phyloP scores from a whole-genome alignment of 2,888 invertebrate genomes.

The Euspilapteryx auroguttella region DNA sequence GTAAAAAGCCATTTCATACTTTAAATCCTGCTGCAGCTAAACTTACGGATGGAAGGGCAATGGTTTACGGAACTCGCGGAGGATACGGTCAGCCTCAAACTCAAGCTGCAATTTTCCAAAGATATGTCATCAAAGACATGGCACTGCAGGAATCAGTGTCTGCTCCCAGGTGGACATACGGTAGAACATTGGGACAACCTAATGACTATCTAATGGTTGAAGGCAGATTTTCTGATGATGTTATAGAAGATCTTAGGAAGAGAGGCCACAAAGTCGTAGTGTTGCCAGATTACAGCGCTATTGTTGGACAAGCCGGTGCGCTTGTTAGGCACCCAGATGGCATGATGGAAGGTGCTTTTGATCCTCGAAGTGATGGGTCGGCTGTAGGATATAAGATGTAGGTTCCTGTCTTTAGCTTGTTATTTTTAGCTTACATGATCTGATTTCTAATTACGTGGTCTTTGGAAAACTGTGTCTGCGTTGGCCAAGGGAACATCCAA shows the following conservation, averaged over 20 bases:
- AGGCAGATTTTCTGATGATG: slow-evolving; percentile 25
- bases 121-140: slow-evolving; percentile 33
- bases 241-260: slow-evolving; percentile 23
- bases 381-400: slow-evolving; percentile 30
- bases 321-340: slow-evolving; percentile 33
- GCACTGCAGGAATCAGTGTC: slow-evolving; percentile 27
- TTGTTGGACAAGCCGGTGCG: slow-evolving; percentile 34
- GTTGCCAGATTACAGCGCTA: slow-evolving; percentile 19
- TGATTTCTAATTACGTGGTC: too few relatives aligned
- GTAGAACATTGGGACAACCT: slow-evolving; percentile 15
- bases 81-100: slow-evolving; percentile 47
- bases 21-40: slow-evolving; percentile 38
- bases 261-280: slow-evolving; percentile 26
- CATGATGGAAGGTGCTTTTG: slow-evolving; percentile 38
- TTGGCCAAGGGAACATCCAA: too few relatives aligned
- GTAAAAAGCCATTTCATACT: slow-evolving; percentile 43
- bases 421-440: neutral
- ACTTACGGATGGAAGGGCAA: slow-evolving; percentile 34
- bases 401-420: too few relatives aligned
- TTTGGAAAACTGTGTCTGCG: slow-evolving; percentile 2
- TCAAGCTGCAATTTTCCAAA: slow-evolving; percentile 43
- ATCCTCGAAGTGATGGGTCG: slow-evolving; percentile 36
- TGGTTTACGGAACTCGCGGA: slow-evolving; percentile 41
- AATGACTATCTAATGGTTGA: slow-evolving; percentile 23
- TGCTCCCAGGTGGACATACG: slow-evolving; percentile 38